These are phyloP conservation scores for Narcine bancroftii DNA, from an alignment of 2,113 vertebrate species.

Conservation along the genomic window DNA sequence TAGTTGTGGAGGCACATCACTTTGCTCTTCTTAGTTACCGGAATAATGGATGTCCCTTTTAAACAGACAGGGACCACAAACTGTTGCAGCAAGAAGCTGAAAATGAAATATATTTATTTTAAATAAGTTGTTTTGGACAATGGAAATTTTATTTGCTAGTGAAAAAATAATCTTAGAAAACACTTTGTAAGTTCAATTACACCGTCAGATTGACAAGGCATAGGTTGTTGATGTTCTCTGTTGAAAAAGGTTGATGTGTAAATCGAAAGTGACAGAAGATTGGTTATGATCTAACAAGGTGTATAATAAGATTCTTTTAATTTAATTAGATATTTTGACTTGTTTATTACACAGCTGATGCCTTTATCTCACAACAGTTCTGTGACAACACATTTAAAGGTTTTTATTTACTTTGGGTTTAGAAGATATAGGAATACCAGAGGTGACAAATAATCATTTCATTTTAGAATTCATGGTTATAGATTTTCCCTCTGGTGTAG, in stretches of 20 bases:
- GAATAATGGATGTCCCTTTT: no score
- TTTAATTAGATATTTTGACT: neutral
- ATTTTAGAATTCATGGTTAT: neutral
- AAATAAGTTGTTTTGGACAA: no score
- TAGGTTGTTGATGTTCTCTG: neutral
- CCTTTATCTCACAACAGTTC: neutral
- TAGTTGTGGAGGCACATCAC: no score
- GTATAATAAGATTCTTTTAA: neutral
- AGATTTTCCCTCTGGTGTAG: neutral
- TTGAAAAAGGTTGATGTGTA: neutral
- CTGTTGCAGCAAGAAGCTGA: no score
- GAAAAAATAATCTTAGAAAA: neutral
- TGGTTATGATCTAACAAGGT: neutral
- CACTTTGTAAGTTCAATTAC: neutral
- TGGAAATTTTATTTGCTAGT: neutral
- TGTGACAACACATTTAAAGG: neutral
- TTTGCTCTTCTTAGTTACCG: no score
- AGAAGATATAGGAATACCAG: neutral
- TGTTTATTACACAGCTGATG: neutral
- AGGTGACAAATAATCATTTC: neutral
- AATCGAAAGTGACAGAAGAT: neutral
- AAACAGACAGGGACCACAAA: no score
- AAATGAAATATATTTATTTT: no score
- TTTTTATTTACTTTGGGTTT: neutral
- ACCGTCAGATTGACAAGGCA: neutral